Conservation (phyloP, 2,113 vertebrate genomes). For the Sisor rabdophorus region DNA sequence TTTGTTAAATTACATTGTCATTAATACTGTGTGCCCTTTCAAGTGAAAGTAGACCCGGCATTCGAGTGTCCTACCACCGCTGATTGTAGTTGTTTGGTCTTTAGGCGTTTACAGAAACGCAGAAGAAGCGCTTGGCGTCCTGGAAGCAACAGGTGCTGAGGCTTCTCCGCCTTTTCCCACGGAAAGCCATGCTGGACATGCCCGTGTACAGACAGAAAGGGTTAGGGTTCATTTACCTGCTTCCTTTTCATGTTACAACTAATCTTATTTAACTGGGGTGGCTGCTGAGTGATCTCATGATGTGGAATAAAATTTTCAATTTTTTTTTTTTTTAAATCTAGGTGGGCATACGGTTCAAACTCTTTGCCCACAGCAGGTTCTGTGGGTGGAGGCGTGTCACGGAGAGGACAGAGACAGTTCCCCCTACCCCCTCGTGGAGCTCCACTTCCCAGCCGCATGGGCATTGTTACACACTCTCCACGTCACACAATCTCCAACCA, state of each 20-base stretch:
- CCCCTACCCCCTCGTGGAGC: slow-evolving; percentile 80
- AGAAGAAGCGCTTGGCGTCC: slow-evolving; percentile 86
- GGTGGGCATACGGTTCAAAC: slow-evolving; percentile 89
- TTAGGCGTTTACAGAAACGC: slow-evolving; percentile 90
- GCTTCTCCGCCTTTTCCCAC: slow-evolving; percentile 85
- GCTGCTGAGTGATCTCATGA: no score
- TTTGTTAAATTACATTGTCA: no score
- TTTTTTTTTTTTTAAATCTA: slow-evolving; percentile 46
- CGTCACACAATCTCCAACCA: slow-evolving; percentile 83
- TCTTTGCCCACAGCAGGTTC: slow-evolving; percentile 94
- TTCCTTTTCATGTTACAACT: neutral
- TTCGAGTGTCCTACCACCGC: no score
- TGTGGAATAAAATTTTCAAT: neutral
- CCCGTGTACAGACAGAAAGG: slow-evolving; percentile 88
- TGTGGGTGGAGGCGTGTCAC: slow-evolving; percentile 83
- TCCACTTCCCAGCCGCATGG: slow-evolving; percentile 77
- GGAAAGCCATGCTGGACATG: slow-evolving; percentile 86
- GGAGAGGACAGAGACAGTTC: slow-evolving; percentile 82
- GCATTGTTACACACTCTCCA: slow-evolving; percentile 80
- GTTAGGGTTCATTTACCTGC: slow-evolving; percentile 53
- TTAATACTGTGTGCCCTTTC: no score
- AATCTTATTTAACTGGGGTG: neutral
- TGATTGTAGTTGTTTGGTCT: neutral
- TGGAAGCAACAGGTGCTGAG: slow-evolving; percentile 97
- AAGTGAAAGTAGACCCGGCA: no score